These are phyloP conservation scores for Meloidogyne floridensis DNA, from an alignment of 1,140 invertebrate species.

Conservation along the genomic window DNA sequence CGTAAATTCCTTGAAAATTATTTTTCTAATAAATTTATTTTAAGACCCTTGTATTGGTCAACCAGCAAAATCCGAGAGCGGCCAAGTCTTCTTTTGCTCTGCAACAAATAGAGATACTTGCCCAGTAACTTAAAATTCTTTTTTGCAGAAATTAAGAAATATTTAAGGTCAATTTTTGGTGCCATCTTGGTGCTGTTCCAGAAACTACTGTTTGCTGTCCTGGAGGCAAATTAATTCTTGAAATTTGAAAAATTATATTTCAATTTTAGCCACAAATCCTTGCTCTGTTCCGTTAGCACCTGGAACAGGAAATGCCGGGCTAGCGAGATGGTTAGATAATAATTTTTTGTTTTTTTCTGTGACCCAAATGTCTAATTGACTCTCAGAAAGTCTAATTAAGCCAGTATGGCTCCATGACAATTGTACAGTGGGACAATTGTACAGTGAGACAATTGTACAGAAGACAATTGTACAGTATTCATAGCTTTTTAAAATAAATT, in stretches of 20 bases:
- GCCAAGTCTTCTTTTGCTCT: conserved; percentile 62
- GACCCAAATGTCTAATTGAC: too few relatives aligned
- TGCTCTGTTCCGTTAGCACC: conserved; percentile 64
- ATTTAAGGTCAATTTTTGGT: conserved; percentile 58
- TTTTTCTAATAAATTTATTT: background rate
- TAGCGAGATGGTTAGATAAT: conserved; percentile 47
- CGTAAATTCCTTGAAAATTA: too few relatives aligned
- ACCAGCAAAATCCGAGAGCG: conserved; percentile 59
- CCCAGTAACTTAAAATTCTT: conserved; percentile 41
- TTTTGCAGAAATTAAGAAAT: background rate
- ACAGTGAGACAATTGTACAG: too few relatives aligned
- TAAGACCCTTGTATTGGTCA: conserved; percentile 64
- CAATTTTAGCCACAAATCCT: conserved; percentile 62
- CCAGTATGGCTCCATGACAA: too few relatives aligned
- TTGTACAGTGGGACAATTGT: too few relatives aligned
- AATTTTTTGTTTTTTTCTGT: background rate
- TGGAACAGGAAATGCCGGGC: conserved; percentile 62
- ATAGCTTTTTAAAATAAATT: too few relatives aligned
- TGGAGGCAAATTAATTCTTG: conserved; percentile 44
- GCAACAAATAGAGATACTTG: conserved; percentile 59
- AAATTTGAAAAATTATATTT: background rate
- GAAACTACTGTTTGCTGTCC: conserved; percentile 66
- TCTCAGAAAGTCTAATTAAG: too few relatives aligned
- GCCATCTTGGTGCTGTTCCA: conserved; percentile 63
- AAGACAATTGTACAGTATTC: too few relatives aligned